Percentiles rank a stretch among this genome's conserved stretches.
These are phyloP conservation scores for Cochlearius cochlearius DNA, from an alignment of 2,113 vertebrate genomes.

Conservation along the genomic window DNA sequence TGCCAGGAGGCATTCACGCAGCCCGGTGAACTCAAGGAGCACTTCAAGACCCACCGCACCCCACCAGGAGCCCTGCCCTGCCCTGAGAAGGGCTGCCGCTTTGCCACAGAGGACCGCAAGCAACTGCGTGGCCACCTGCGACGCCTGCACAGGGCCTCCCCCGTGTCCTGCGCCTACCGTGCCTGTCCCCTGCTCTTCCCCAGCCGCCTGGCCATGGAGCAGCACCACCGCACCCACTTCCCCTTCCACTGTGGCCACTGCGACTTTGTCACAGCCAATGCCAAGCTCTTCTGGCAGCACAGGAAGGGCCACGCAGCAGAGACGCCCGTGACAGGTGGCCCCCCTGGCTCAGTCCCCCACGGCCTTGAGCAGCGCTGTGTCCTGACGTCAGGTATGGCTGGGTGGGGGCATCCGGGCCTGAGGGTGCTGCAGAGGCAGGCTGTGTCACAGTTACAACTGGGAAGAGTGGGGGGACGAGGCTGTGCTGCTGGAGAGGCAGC, in stretches of 20 bases:
- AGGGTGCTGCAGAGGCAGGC: neutral
- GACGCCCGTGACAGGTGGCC: rapidly evolving
- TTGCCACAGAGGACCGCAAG: conserved; percentile 65
- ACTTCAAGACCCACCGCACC: conserved; percentile 75
- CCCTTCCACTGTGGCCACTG: conserved; percentile 83
- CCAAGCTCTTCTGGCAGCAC: conserved; percentile 79
- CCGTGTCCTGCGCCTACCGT: conserved; percentile 72
- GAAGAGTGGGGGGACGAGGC: neutral
- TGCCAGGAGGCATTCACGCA: conserved; percentile 69
- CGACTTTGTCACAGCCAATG: conserved; percentile 74
- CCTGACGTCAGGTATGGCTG: neutral
- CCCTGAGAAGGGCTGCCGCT: conserved; percentile 70
- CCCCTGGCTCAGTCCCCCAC: neutral
- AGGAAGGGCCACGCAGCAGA: conserved; percentile 38
- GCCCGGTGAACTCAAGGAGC: conserved; percentile 75
- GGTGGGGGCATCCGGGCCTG: neutral
- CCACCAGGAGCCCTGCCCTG: conserved; percentile 55
- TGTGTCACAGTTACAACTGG: neutral
- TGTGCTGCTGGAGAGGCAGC: neutral
- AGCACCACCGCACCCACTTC: conserved; percentile 75
- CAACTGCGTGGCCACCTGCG: conserved; percentile 73
- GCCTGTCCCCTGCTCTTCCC: conserved; percentile 76
- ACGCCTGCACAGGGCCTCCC: conserved; percentile 56
- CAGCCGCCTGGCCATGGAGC: conserved; percentile 76
- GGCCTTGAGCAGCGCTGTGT: neutral